phyloP scores from a whole-genome alignment of 2,888 invertebrate genomes.

The Taenaris catops region DNA sequence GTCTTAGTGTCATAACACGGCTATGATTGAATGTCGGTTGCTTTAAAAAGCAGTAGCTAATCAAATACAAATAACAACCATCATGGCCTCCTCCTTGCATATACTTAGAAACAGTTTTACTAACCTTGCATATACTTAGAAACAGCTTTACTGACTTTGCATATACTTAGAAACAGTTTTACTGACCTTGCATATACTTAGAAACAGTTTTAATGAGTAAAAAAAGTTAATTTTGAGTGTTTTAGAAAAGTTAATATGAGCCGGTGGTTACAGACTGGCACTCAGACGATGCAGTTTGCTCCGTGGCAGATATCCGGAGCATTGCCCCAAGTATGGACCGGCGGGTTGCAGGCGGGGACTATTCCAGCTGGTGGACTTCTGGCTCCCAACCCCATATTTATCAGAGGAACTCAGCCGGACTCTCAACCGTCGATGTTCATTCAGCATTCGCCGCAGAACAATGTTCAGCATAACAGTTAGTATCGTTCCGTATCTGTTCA shows the following conservation, averaged over 20 bases:
- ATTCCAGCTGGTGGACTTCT: slow-evolving; percentile 82
- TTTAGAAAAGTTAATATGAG: slow-evolving; percentile 9
- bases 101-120: too few species aligned
- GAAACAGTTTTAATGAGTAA: too few species aligned
- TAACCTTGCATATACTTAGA: too few species aligned
- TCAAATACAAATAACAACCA: too few species aligned
- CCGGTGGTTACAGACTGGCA: slow-evolving; percentile 63
- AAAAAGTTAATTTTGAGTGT: too few species aligned
- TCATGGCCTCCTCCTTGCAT: too few species aligned
- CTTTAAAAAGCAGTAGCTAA: too few species aligned
- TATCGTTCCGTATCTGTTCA: slow-evolving; percentile 29
- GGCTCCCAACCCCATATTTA: slow-evolving; percentile 90
- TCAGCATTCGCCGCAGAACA: slow-evolving; percentile 85
- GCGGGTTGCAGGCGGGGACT: slow-evolving; percentile 83
- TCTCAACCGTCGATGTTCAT: slow-evolving; percentile 87
- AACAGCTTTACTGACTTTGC: too few species aligned
- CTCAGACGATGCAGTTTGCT: slow-evolving; percentile 88
- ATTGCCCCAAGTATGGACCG: slow-evolving; percentile 88
- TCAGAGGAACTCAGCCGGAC: slow-evolving; percentile 89
- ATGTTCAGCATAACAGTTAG: slow-evolving; percentile 66
- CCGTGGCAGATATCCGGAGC: slow-evolving; percentile 89
- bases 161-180: too few species aligned
- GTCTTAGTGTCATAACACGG: too few species aligned
- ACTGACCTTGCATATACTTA: too few species aligned
- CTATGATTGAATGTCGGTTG: too few species aligned